Conservation (phyloP, 2,888 invertebrate species). For the Drosophila acutilabella region DNA sequence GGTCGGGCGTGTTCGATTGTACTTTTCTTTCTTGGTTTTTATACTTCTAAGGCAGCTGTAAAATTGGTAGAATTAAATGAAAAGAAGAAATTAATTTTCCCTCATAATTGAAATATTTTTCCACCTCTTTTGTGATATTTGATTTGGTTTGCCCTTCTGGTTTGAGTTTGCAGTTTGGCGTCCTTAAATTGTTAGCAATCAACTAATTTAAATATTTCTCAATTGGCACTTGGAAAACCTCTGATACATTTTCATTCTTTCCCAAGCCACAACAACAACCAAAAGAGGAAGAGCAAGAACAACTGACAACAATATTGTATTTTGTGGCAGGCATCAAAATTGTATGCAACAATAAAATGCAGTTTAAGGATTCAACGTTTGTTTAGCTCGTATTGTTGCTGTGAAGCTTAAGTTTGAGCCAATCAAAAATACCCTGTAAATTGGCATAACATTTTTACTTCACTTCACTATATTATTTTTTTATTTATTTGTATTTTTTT, state of each 20-base stretch:
- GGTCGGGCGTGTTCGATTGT: no score
- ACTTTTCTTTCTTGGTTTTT: no score
- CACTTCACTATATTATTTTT: no score
- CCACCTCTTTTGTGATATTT: neutral
- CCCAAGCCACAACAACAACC: slow-evolving; percentile 20
- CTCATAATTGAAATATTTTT: slow-evolving; percentile 1
- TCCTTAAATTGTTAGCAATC: slow-evolving; percentile 22
- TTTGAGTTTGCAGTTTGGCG: neutral
- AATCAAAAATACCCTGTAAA: slow-evolving; percentile 10
- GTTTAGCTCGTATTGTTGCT: slow-evolving; percentile 27
- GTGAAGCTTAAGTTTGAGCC: neutral
- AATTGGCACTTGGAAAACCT: slow-evolving; percentile 39
- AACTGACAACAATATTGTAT: slow-evolving; percentile 37
- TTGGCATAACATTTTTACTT: no score
- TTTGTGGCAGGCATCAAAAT: slow-evolving; percentile 48
- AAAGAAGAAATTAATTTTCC: neutral
- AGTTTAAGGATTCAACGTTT: slow-evolving; percentile 41
- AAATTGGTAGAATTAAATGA: neutral
- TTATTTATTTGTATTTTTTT: no score
- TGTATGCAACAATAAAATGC: slow-evolving; percentile 45
- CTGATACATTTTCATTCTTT: slow-evolving; percentile 25
- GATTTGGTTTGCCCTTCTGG: no score
- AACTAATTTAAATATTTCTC: slow-evolving; percentile 46
- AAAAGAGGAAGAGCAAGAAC: slow-evolving; percentile 6
- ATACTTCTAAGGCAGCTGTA: no score